A percentile compares a stretch with the other conserved stretches of the same genome.
Conservation (phyloP, 2,797 vertebrate genomes). For the Picus viridis region DNA sequence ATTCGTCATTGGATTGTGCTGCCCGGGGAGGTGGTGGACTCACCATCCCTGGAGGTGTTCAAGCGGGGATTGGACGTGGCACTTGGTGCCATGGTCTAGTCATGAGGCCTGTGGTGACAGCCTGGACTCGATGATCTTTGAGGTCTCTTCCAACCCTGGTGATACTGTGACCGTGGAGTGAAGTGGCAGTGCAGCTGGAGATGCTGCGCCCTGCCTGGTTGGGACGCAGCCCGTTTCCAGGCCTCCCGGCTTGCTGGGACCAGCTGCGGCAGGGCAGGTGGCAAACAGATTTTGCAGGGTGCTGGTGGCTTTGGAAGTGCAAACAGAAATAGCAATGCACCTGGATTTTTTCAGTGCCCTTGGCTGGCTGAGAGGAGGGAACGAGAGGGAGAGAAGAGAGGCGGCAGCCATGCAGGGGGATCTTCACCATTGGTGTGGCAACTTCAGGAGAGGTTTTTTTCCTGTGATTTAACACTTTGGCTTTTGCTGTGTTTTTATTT, state of each 20-base stretch:
- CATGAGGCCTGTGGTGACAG: too few relatives aligned
- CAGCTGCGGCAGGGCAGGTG: not conserved
- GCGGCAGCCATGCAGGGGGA: not conserved
- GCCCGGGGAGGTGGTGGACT: too few relatives aligned
- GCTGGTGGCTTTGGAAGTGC: not conserved
- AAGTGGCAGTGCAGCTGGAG: too few relatives aligned
- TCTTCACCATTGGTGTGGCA: not conserved
- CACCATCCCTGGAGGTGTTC: too few relatives aligned
- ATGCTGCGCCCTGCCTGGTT: not conserved
- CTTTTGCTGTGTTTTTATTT: constrained; percentile 31
- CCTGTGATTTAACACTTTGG: not conserved
- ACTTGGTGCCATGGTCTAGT: too few relatives aligned
- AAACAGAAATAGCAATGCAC: not conserved
- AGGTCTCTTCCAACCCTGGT: too few relatives aligned
- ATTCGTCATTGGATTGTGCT: too few relatives aligned
- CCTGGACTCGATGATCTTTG: too few relatives aligned
- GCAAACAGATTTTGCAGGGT: not conserved
- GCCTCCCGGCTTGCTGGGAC: not conserved
- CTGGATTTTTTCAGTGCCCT: not conserved
- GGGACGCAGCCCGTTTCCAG: not conserved
- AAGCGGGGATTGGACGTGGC: too few relatives aligned
- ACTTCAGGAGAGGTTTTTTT: not conserved
- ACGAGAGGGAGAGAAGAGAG: not conserved
- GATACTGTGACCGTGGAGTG: fast-evolving
- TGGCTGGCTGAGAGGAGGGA: not conserved